Conservation (phyloP, 2,888 invertebrate genomes). For the Latrodectus hesperus region DNA sequence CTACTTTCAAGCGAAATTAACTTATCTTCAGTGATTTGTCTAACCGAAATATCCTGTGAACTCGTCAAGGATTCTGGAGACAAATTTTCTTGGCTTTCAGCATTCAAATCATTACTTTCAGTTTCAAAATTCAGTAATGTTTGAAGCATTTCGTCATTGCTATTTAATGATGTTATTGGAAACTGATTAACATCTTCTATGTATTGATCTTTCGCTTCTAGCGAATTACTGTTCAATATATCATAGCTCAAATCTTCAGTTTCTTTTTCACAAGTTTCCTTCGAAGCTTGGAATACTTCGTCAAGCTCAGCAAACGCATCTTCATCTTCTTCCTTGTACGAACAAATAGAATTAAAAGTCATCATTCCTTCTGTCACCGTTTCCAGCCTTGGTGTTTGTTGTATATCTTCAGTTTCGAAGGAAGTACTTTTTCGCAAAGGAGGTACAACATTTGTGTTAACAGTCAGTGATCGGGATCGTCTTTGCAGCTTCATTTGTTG, state of each 20-base stretch:
- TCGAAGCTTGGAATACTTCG: slow-evolving; percentile 7
- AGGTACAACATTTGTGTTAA: neutral
- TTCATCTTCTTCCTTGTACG: neutral
- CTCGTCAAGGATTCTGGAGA: neutral
- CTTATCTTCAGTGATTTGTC: neutral
- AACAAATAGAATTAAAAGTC: neutral
- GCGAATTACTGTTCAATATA: neutral
- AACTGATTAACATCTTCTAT: neutral
- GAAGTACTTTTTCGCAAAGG: slow-evolving; percentile 26
- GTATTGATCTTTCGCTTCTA: neutral
- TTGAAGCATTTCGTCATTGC: neutral
- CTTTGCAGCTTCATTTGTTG: slow-evolving; percentile 23
- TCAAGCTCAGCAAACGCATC: slow-evolving; percentile 7
- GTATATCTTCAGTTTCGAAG: slow-evolving; percentile 39
- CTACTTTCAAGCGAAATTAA: too few species aligned
- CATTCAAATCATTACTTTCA: neutral
- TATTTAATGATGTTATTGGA: neutral
- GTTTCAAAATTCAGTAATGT: neutral
- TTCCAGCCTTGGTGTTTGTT: slow-evolving; percentile 3
- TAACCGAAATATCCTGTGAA: neutral
- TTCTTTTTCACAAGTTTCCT: neutral
- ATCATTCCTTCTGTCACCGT: slow-evolving; percentile 37
- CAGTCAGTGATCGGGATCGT: slow-evolving; percentile 31
- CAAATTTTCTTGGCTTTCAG: neutral
- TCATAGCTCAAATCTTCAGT: neutral